Evolutionary conservation across 2,113 vertebrate species (phyloP), one percentile per base, ranked within the genome.

Genomic region (Aplodontia rufa): DNA sequence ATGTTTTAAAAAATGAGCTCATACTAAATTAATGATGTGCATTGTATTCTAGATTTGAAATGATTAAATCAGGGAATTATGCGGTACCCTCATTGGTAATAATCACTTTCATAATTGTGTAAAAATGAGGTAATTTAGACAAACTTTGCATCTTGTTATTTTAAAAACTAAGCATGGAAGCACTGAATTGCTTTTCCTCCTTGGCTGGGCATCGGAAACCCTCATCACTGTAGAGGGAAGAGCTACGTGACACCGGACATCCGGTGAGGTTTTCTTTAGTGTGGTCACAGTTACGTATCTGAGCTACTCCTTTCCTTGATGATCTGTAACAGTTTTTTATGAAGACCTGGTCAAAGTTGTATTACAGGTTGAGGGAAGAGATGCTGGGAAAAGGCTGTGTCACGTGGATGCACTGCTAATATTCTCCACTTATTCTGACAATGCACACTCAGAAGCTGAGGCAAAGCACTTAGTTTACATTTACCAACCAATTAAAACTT

Each of bases 141-240:
- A 60, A 64, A 75, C 53, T 45, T 58, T 26, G 10, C 40, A 35
- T 32, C 12, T 87, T n/a, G 40, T 4, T 75, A 35, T 62, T 62
- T 88, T 78, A 12, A 24, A 60, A 90, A 62, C 22, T 37, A 55
- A 82, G 1, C 17, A 74, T 45, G 32, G 47, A 14, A 58, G 62
- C 10, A 64, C 30, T 53, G 42, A 7, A 42, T 82, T 13, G 6
- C 37, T 76, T 78, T 69, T 45, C 53, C 32, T 88, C 17, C 11
- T 9, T 5, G 1, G 1, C 19, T 78, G 24, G 20, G 4, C 35
- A 49, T 11, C 10, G 7, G n/a, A n/a, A n/a, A n/a, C 49, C 32
- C 51, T 24, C 30, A 32, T 10, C 24, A 62, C n/a, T 14, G 5
- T 55, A 37, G 22, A 53, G 10, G 5, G 60, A 24, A 42, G 9